Base-by-base conservation (phyloP, 2,888 invertebrate genomes). In the Petrophora chlorosata region DNA sequence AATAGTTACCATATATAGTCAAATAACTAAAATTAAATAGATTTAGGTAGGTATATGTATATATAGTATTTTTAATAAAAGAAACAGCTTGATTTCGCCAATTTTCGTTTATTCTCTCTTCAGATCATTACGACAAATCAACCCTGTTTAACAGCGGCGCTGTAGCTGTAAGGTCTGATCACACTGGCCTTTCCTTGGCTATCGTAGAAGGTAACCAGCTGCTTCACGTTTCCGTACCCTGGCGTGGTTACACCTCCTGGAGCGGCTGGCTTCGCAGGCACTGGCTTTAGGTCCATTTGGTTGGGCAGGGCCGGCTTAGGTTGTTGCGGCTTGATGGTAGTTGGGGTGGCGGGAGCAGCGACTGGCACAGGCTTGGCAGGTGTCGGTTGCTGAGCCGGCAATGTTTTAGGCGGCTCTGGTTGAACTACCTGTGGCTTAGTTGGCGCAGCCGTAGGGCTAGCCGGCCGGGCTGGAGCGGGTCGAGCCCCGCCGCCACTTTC, bases 91-190 rank as follows among this genome's bases (percentile, higher is more conserved):
- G 7, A 19, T 19, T 5, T 19, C 19, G 7, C 19, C 4, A 19
- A 19, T n/a, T 5, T 19, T 7, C 19, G 19, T 1, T 4, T 19
- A 19, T 19, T 19, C 19, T 19, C 2, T 19, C 7, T 19, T 19
- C 19, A 7, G 5, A n/a, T 8, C n/a, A 3, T 23, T 3, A 23
- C 13, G 34, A n/a, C 13, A 36, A n/a, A 29, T 76, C 66, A 81
- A 35, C 88, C 89, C 59, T 89, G 85, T 61, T 87, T 89, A n/a
- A 89, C 90, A 15, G 90, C 86, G 57, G 84, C 80, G 42, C 87
- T 86, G 66, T 90, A 90, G 36, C 76, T 79, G 65, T 88, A 85
- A 0, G 90, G 90, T 8, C 90, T 76, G 35, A 90, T 87, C 0
- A 70, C 71, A 40, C 88, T 88, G 1, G 67, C 85, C 48, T 86